These are phyloP conservation scores for Reticulitermes speratus DNA, from an alignment of 1,140 invertebrate genomes.

Conservation along the genomic window DNA sequence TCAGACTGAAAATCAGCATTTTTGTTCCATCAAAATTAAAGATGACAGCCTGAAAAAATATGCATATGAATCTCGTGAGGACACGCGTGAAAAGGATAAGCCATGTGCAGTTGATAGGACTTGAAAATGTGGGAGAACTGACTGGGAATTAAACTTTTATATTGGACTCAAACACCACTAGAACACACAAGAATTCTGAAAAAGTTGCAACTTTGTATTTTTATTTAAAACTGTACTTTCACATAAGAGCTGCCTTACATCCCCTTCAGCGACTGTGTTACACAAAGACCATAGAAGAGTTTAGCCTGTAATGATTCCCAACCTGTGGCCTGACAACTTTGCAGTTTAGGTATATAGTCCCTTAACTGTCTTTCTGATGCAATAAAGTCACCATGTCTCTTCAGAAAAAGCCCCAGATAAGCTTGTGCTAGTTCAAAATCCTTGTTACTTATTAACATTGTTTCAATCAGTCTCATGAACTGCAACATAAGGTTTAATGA, in stretches of 20 bases:
- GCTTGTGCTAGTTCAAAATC: constrained; percentile 92
- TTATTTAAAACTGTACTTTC: no score
- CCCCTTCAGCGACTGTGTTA: constrained; percentile 45
- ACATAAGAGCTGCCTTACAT: not conserved
- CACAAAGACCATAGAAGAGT: constrained; percentile 74
- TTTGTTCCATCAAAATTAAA: no score
- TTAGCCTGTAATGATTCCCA: constrained; percentile 71
- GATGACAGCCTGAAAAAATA: no score
- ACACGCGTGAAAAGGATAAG: no score
- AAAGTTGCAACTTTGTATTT: no score
- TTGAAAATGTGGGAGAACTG: no score
- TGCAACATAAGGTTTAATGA: constrained; percentile 67
- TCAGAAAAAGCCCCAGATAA: constrained; percentile 89
- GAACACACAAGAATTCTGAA: no score
- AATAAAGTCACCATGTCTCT: constrained; percentile 72
- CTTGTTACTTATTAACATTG: constrained; percentile 70
- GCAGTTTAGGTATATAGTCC: constrained; percentile 58
- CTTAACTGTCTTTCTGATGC: constrained; percentile 57
- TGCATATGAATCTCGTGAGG: no score
- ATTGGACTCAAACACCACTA: no score
- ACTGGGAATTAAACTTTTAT: no score
- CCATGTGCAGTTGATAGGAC: no score
- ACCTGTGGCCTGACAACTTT: constrained; percentile 55
- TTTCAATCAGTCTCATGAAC: constrained; percentile 77
- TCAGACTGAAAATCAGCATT: no score